Evolutionary conservation across 2,797 vertebrate species (phyloP).

Genomic region (Sebastes iracundus): DNA sequence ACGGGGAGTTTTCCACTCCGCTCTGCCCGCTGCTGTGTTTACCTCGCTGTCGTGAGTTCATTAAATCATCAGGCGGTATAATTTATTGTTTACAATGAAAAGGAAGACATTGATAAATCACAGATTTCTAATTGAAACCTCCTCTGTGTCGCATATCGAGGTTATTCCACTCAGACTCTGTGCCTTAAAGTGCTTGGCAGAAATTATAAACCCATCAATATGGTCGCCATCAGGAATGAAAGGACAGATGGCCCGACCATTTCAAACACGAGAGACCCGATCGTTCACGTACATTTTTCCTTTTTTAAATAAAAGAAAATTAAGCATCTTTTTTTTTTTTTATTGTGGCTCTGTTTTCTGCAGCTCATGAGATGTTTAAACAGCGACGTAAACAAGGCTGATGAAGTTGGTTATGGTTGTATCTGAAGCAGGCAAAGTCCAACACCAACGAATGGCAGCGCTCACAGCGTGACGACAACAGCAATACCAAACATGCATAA

Average conservation of each 20-base stretch:
- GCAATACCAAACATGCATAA: constrained; percentile 45
- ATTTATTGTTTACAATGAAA: constrained; percentile 45
- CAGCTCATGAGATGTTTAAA: constrained; percentile 38
- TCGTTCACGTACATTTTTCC: constrained; percentile 16
- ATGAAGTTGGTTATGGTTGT: constrained; percentile 39
- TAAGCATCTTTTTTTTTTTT: neutral
- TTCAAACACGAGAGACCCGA: constrained; percentile 27
- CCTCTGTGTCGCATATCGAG: constrained; percentile 2
- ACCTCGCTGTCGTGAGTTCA: constrained; percentile 29
- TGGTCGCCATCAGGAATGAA: constrained; percentile 51
- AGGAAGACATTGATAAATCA: constrained; percentile 48
- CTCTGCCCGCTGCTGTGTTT: constrained; percentile 11
- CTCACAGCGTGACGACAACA: constrained; percentile 49
- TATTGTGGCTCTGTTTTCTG: constrained; percentile 27
- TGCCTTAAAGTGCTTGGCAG: constrained; percentile 46
- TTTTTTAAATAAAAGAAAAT: constrained; percentile 15
- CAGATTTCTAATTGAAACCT: constrained; percentile 45
- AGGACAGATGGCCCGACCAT: constrained; percentile 21
- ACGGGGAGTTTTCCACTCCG: constrained; percentile 8
- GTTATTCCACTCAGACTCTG: constrained; percentile 33
- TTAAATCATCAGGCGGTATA: constrained; percentile 36
- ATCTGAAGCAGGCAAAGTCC: constrained; percentile 28
- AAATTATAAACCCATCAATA: constrained; percentile 44
- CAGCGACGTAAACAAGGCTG: constrained; percentile 40
- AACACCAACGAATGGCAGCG: constrained; percentile 49